A percentile compares a stretch with the other conserved stretches of the same genome.
These are phyloP conservation scores for Balearica regulorum DNA, from an alignment of 2,797 vertebrate species.

Conservation along the genomic window DNA sequence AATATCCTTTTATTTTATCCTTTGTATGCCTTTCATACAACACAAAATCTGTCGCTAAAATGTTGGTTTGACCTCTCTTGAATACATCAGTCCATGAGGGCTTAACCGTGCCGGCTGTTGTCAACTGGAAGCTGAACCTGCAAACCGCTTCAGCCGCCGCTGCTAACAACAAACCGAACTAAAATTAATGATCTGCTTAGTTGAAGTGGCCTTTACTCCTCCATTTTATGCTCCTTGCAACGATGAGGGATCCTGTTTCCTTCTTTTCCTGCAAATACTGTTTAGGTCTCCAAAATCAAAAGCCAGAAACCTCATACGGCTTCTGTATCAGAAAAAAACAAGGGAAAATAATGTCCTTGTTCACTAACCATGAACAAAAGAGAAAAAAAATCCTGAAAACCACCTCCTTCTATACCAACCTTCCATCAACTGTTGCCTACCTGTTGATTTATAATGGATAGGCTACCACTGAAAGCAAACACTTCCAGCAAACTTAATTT, in stretches of 20 bases:
- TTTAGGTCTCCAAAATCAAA: background rate
- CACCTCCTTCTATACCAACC: background rate
- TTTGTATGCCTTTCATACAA: background rate
- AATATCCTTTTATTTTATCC: background rate
- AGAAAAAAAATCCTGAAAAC: background rate
- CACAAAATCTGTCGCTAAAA: background rate
- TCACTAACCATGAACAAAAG: background rate
- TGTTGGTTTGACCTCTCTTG: background rate
- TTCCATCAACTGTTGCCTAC: background rate
- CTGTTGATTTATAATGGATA: background rate
- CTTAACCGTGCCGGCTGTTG: fast-evolving
- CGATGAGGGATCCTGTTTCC: background rate
- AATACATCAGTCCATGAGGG: background rate
- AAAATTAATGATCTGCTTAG: fast-evolving
- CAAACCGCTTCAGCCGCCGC: background rate
- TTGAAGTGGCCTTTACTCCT: background rate
- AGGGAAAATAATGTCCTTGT: background rate
- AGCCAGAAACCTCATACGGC: fast-evolving
- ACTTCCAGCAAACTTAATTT: background rate
- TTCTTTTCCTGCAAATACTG: background rate
- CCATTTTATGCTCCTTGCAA: background rate
- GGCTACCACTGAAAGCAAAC: background rate
- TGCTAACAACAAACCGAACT: fast-evolving
- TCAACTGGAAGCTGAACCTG: background rate
- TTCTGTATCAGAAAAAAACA: fast-evolving